Evolutionary conservation across 1,140 invertebrate species (phyloP).

Genomic region (Chrysopa pallens): DNA sequence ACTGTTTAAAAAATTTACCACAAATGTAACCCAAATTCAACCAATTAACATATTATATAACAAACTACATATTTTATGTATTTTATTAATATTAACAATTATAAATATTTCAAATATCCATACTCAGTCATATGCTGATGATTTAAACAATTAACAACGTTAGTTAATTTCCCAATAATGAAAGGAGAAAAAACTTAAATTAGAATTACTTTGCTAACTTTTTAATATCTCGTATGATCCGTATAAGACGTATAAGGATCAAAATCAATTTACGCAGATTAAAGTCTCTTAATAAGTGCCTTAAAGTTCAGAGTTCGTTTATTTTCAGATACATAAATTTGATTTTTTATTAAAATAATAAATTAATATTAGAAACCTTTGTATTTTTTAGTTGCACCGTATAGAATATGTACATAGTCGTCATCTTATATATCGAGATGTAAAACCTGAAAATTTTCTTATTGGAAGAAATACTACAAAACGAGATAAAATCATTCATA

Average conservation of each 20-base stretch:
- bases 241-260: neutral
- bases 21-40: no score
- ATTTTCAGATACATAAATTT: neutral
- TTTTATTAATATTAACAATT: no score
- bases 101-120: no score
- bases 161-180: no score
- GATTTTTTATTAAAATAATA: constrained; percentile 1
- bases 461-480: constrained; percentile 95
- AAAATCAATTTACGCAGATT: neutral
- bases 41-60: no score
- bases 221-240: neutral
- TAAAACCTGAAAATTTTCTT: constrained; percentile 99
- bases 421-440: constrained; percentile 98
- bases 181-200: no score
- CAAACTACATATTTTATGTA: no score
- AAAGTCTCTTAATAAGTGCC: neutral
- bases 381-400: constrained; percentile 63
- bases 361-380: constrained; percentile 4
- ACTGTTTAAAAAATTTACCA: no score
- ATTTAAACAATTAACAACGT: no score
- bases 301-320: neutral
- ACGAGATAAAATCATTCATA: constrained; percentile 98
- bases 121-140: no score
- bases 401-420: constrained; percentile 99
- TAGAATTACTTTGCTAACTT: no score